Evolutionary conservation across 1,140 invertebrate genomes (phyloP).

Genomic region (Neocloeon triangulifer): DNA sequence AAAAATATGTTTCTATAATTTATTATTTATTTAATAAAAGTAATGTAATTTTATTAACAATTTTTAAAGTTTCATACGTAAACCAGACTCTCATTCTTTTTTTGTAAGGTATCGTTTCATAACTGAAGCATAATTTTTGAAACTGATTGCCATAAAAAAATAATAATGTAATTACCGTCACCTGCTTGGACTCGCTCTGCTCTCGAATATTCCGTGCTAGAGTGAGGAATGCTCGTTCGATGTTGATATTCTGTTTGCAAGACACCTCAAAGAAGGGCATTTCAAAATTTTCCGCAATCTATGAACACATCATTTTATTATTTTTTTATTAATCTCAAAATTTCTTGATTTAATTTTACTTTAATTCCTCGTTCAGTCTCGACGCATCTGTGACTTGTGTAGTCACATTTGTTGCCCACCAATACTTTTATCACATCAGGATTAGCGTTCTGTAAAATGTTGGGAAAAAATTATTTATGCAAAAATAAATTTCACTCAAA

Average conservation of each 20-base stretch:
- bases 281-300: conserved; percentile 76
- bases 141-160: too few relatives aligned
- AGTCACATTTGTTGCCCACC: conserved; percentile 67
- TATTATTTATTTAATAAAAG: too few relatives aligned
- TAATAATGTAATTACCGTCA: too few relatives aligned
- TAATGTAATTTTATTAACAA: too few relatives aligned
- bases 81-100: too few relatives aligned
- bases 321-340: conserved; percentile 4
- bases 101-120: too few relatives aligned
- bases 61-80: too few relatives aligned
- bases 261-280: conserved; percentile 84
- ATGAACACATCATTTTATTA: too few relatives aligned
- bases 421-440: conserved; percentile 65
- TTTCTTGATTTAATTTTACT: conserved; percentile 20
- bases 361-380: conserved; percentile 48
- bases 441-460: conserved; percentile 47
- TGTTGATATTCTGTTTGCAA: conserved; percentile 74
- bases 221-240: conserved; percentile 65
- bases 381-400: conserved; percentile 9
- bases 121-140: too few relatives aligned
- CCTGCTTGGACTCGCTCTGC: too few relatives aligned
- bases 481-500: conserved; percentile 1
- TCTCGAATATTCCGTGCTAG: conserved; percentile 60
- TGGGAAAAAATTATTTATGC: conserved; percentile 4
- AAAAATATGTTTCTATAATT: too few relatives aligned